Percentiles rank a stretch among this genome's conserved stretches.
Conservation (phyloP, 2,113 vertebrate species). For the Accipiter cooperii region DNA sequence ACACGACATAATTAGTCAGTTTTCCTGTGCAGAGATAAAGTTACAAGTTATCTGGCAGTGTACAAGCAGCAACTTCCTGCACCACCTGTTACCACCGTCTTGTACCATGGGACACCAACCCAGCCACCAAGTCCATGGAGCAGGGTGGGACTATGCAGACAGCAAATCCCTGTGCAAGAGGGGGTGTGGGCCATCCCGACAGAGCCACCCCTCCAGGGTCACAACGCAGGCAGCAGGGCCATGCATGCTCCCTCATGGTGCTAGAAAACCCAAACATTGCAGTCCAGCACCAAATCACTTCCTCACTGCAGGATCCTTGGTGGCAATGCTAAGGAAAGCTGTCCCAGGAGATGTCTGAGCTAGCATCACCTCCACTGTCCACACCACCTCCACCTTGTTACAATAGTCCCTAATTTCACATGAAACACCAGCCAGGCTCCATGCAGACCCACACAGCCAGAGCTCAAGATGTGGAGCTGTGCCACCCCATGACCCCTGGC, state of each 20-base stretch:
- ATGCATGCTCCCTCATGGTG: fast-evolving
- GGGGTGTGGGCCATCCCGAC: fast-evolving
- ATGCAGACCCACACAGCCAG: fast-evolving
- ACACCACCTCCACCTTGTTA: not conserved
- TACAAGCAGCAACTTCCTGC: not conserved
- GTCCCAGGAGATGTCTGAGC: not conserved
- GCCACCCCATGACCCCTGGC: too few relatives aligned
- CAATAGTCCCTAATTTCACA: not conserved
- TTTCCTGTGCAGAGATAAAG: not conserved
- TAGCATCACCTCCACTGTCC: not conserved
- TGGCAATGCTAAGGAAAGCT: not conserved
- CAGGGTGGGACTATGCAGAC: not conserved
- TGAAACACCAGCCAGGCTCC: not conserved
- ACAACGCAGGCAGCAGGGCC: not conserved
- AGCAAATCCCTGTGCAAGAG: not conserved
- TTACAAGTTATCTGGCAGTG: not conserved
- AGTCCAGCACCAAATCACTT: not conserved
- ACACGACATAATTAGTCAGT: not conserved
- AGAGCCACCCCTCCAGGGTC: not conserved
- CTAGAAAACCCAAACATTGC: not conserved
- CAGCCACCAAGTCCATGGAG: not conserved
- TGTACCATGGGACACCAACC: not conserved
- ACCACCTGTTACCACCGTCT: not conserved
- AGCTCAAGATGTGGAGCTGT: not conserved
- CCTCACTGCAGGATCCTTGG: not conserved